A percentile compares a stretch with the other conserved stretches of the same genome.
Evolutionary conservation across 2,797 vertebrate species (phyloP).

Genomic region (Uromys caudimaculatus): DNA sequence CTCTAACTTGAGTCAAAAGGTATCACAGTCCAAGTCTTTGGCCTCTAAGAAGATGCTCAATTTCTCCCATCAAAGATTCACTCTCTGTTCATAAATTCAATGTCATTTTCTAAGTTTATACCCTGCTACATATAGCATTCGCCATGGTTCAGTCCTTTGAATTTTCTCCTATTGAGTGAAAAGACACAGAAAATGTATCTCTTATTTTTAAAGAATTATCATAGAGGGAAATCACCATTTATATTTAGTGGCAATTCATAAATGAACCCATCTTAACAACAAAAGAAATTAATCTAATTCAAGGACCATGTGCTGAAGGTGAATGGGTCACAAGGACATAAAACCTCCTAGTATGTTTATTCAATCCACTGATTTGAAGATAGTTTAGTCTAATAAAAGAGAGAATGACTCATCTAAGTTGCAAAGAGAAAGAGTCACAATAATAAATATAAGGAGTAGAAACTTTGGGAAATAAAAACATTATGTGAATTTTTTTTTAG

Average conservation of each 20-base stretch:
- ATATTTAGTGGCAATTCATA: not conserved
- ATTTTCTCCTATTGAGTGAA: constrained; percentile 4
- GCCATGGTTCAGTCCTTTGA: not conserved
- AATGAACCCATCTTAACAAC: not conserved
- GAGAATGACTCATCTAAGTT: too few relatives aligned
- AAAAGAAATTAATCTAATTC: not conserved
- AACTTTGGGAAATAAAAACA: not conserved
- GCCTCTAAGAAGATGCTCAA: not conserved
- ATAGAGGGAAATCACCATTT: not conserved
- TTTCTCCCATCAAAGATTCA: not conserved
- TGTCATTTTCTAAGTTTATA: constrained; percentile 25
- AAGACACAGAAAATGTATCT: not conserved
- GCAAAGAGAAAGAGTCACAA: not conserved
- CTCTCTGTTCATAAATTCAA: not conserved
- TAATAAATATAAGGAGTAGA: not conserved
- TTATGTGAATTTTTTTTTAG: not conserved
- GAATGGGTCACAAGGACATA: not conserved
- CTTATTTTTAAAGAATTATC: not conserved
- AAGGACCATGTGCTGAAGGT: not conserved
- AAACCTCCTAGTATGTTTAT: not conserved
- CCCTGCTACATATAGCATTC: not conserved
- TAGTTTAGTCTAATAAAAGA: not conserved
- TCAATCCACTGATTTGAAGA: not conserved
- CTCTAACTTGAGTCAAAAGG: not conserved
- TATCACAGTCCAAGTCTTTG: not conserved